Evolutionary conservation across 2,113 vertebrate species (phyloP), one percentile per base, ranked within the genome.

Genomic region (Tautogolabrus adspersus): DNA sequence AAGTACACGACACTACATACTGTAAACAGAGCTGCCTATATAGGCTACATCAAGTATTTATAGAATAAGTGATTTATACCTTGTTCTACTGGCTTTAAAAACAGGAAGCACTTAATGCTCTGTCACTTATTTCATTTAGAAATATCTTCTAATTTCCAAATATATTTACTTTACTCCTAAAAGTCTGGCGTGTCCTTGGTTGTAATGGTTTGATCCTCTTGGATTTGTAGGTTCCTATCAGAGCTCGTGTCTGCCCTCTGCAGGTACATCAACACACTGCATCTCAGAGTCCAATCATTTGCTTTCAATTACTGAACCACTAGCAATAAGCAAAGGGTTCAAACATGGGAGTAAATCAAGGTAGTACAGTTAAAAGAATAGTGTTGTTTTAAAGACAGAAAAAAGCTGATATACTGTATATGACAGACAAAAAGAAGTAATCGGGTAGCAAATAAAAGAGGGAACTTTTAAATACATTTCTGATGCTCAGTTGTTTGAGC

Each of bases 181-280:
- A 49, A 10, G 12, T 6, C 11, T 49, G 1, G 4, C 0, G 1
- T 26, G 37, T 19, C 10, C n/a, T 66, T 3, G 23, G 34, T 19
- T 3, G 26, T 26, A 15, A 5, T 46, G 21, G 5, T 22, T 38
- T 34, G 2, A 15, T 8, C 65, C 3, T 23, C 7, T 51, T 12
- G 30, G 26, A 15, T 59, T 15, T 0, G 18, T 38, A 15, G 7
- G 10, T 62, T 58, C 30, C 16, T 72, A 10, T 52, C 46, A 59
- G 63, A 85, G 84, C 69, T 85, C 66, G 0, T 18, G 3, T 69
- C 77, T 86, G 88, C 88, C 86, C 82, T 72, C 90, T 92, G 68
- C 79, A 75, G 90, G 78, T 18, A 4, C 21, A 75, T 56, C 40
- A 52, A 40, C 15, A 15, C 23, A 71, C 30, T 67, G 55, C 72